Percentiles rank a stretch among this genome's conserved stretches.
Evolutionary conservation across 2,113 vertebrate genomes (phyloP).

Genomic region (Leptodactylus fuscus): DNA sequence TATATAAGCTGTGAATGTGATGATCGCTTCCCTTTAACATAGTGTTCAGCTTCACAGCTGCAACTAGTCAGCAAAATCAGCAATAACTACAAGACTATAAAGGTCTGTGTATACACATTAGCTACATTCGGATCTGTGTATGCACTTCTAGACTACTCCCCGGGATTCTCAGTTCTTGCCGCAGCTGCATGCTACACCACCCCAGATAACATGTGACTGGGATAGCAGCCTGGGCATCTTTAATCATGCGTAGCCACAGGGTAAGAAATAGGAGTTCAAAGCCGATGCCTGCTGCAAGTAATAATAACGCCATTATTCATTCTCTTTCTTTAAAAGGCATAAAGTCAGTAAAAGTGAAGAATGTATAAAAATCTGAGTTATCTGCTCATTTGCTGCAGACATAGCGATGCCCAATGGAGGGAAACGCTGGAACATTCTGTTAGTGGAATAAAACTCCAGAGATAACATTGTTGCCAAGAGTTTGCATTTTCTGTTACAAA

Average conservation of each 20-base stretch:
- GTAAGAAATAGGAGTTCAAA: slow-evolving; percentile 30
- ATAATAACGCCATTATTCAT: slow-evolving; percentile 34
- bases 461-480: not conserved
- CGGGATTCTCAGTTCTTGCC: not conserved
- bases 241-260: slow-evolving; percentile 43
- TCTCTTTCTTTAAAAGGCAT: slow-evolving; percentile 1
- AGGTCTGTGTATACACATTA: not conserved
- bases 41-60: not conserved
- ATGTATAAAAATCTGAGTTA: not conserved
- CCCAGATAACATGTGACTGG: not conserved
- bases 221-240: not conserved
- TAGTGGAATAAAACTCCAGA: not conserved
- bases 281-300: not conserved
- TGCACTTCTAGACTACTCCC: not conserved
- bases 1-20: not conserved
- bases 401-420: not conserved
- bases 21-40: not conserved
- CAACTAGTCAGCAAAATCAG: not conserved
- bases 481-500: not conserved
- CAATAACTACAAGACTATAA: not conserved
- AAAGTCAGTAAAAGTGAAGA: slow-evolving; percentile 12
- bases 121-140: too few species aligned
- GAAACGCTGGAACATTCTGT: slow-evolving; percentile 4
- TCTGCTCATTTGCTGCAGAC: not conserved
- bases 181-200: not conserved